Base-by-base conservation (phyloP, 1,140 invertebrate genomes). In the Bombus pyrosoma region DNA sequence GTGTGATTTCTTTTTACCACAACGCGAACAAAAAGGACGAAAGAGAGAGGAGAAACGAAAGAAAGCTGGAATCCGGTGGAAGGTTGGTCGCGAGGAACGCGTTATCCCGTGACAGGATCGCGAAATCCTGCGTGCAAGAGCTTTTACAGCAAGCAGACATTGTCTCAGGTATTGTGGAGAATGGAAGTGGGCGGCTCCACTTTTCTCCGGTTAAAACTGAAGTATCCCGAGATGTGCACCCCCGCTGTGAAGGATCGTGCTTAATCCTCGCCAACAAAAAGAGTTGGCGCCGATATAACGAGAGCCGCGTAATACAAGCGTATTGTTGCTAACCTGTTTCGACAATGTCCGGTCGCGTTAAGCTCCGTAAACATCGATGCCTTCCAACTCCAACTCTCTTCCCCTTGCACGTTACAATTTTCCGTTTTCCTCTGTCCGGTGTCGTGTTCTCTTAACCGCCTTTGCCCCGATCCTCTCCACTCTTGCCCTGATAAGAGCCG, bases 221-320 rank as follows among this genome's bases (percentile, higher is more conserved):
- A 77, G 62, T 28, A 53, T 62, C 72, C 18, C 9, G 0, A 34
- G 71, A 5, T 9, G 25, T 3, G 12, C 37, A 41, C 1, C 64
- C 86, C 87, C 66, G 85, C 77, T 82, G 86, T 22, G 87, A 74
- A 28, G 88, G 89, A 87, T 92, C 84, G 81, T 12, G 75, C 85
- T 85, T 92, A 90, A 93, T 93, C 92, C 91, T 8, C 9, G 82
- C 13, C 75, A 83, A 91, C 90, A 89, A 92, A 90, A 93, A 92
- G 90, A 93, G 91, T 93, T 93, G 90, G 91, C 91, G 91, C 91
- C 90, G 79, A 84, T 81, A 83, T 86, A 87, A 89, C 81, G 85
- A 92, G 81, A 83, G 86, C 68, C 66, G 87, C 83, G 85, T 87
- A 92, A 91, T 89, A 84, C 83, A 83, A 79, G 72, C 64, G 81